Conservation (phyloP, 1,140 invertebrate genomes). For the Hyles euphorbiae region DNA sequence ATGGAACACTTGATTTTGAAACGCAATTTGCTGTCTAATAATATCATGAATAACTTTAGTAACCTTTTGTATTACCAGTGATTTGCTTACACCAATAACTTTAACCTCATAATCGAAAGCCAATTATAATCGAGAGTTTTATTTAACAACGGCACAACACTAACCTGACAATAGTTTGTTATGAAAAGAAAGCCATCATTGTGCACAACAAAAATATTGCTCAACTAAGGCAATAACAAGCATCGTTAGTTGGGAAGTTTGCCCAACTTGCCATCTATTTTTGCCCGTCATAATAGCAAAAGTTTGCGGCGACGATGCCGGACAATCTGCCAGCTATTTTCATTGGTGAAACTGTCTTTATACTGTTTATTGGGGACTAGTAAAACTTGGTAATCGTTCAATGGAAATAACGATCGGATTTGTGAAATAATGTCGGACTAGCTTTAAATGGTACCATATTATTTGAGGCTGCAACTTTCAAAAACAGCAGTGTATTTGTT, state of each 20-base stretch:
- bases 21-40: too few species aligned
- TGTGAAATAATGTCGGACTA: neutral
- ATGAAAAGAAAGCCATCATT: constrained; percentile 46
- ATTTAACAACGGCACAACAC: constrained; percentile 21
- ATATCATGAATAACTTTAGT: too few species aligned
- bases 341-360: constrained; percentile 39
- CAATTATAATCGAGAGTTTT: constrained; percentile 2
- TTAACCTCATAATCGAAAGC: too few species aligned
- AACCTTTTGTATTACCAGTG: too few species aligned
- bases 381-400: constrained; percentile 9
- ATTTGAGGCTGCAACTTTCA: neutral
- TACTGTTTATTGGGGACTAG: constrained; percentile 26
- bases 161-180: constrained; percentile 49
- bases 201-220: constrained; percentile 57
- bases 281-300: constrained; percentile 64
- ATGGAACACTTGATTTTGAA: too few species aligned
- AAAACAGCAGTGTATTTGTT: too few species aligned
- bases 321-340: constrained; percentile 46
- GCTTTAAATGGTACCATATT: neutral
- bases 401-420: neutral
- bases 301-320: constrained; percentile 39
- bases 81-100: too few species aligned
- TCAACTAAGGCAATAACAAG: constrained; percentile 66
- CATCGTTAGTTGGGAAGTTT: constrained; percentile 46
- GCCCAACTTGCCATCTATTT: constrained; percentile 57